Evolutionary conservation across 1,140 invertebrate genomes (phyloP), one percentile per base, ranked within the genome.

Genomic region (honey bee (Apis mellifera)): DNA sequence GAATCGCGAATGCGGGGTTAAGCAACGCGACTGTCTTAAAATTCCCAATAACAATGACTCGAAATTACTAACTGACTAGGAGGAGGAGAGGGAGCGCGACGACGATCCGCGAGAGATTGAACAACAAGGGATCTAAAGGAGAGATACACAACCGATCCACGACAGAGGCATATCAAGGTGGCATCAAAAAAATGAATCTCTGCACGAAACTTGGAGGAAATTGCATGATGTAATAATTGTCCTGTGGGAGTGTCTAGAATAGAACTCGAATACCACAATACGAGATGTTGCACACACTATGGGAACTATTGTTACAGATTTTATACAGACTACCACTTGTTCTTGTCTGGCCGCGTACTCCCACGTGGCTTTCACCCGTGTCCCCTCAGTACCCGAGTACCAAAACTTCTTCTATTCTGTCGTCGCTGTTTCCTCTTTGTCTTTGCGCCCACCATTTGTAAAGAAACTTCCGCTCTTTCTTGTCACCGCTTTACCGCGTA

Each of bases 261-360:
- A 82, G 88, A 90, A 89, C 62, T 65, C 83, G 78, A 85, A 86
- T 89, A 89, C 89, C 86, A 93, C 92, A 93, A 94, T 93, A 90
- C 89, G 64, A 72, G 73, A 42, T 90, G 89, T 93, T 93, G 91
- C 92, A 93, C 92, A 93, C 91, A 93, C 90, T 92, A 93, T 93
- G 93, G 92, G 92, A 94, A 93, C 92, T 93, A 93, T 93, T 93
- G 93, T 94, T 93, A 94, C 92, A 93, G 91, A 93, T 94, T 94
- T 93, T 93, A n/a, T n/a, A 93, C 92, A 93, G 90, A 91, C 90
- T 90, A 89, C 90, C 91, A 92, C 92, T n/a, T 93, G 90, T 79
- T 86, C 78, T 90, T 90, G 83, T 76, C 72, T 79, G 78, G 82
- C 78, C 82, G 84, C 87, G 86, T 83, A 91, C 90, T 94, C 93